These are phyloP conservation scores for Helobdella robusta DNA, from an alignment of 2,888 invertebrate genomes.

Conservation along the genomic window DNA sequence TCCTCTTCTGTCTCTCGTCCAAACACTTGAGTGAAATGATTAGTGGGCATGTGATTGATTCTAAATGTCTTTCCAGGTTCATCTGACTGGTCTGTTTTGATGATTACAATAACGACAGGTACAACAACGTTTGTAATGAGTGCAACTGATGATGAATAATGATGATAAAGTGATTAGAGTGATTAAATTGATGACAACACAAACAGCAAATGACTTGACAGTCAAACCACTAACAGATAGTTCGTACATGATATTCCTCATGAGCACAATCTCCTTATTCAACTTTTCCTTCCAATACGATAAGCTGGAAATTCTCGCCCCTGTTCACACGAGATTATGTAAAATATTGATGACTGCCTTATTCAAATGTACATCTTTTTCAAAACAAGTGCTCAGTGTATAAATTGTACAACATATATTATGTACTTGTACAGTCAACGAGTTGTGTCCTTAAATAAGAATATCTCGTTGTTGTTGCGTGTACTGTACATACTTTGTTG, in stretches of 20 bases:
- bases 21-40: constrained; percentile 86
- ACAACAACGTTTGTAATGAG: neutral
- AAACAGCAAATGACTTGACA: too few relatives aligned
- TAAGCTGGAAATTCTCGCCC: constrained; percentile 75
- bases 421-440: neutral
- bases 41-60: constrained; percentile 74
- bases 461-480: too few relatives aligned
- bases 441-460: neutral
- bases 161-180: too few relatives aligned
- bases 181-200: too few relatives aligned
- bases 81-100: constrained; percentile 56
- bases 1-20: constrained; percentile 77
- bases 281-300: constrained; percentile 86
- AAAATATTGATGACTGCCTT: too few relatives aligned
- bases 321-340: too few relatives aligned
- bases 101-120: neutral
- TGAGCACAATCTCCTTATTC: constrained; percentile 67
- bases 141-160: neutral
- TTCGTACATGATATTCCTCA: constrained; percentile 71
- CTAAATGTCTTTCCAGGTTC: constrained; percentile 59
- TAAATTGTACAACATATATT: neutral
- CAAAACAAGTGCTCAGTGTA: too few relatives aligned
- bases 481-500: too few relatives aligned
- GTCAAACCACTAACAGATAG: constrained; percentile 55
- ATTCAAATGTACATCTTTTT: too few relatives aligned